Base-by-base conservation (phyloP, 2,113 vertebrate genomes). In the Tachuris rubrigastra region DNA sequence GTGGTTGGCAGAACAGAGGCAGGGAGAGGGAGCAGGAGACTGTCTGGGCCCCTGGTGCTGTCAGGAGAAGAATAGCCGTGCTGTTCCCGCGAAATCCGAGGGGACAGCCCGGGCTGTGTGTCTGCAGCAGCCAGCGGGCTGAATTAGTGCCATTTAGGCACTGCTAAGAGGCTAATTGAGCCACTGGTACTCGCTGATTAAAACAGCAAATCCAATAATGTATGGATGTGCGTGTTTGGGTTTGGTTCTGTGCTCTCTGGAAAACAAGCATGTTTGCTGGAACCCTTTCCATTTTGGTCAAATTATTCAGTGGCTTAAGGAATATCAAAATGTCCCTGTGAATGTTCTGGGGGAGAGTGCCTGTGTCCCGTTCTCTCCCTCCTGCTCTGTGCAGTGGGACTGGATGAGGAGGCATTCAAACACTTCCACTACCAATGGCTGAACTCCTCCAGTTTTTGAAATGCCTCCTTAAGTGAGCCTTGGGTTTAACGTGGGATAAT, bases 151-250 rank as follows among this genome's bases (percentile, higher is more conserved):
- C 94, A 69, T 91, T 95, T 93, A 94, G 96, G 89, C 95, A 90
- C 86, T 95, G 89, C 87, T 93, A 94, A 87, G 93, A 96, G 87
- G 89, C 95, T 94, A 95, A 94, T 90, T 94, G 93, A 96, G 94
- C 95, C 96, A 87, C 96, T 95, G 94, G 94, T 93, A 95, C 95
- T 96, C 77, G 94, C 91, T 95, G 92, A 95, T 95, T 96, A 95
- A 94, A 95, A 93, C 89, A 80, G 90, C 85, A 97, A 95, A 96
- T 93, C 88, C 92, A 95, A 85, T 95, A 91, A 95, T 67, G 58
- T 62, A 35, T 96, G 90, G 92, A 96, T 89, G 95, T 49, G 69
- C 73, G 15, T 95, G 92, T 94, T 95, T 92, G 68, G 86, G 92
- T 93, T 96, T 90, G 93, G 60, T 86, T 90, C 90, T 89, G 1